These are phyloP conservation scores for Sinosuthora webbiana DNA, from an alignment of 2,113 vertebrate genomes.

Conservation along the genomic window DNA sequence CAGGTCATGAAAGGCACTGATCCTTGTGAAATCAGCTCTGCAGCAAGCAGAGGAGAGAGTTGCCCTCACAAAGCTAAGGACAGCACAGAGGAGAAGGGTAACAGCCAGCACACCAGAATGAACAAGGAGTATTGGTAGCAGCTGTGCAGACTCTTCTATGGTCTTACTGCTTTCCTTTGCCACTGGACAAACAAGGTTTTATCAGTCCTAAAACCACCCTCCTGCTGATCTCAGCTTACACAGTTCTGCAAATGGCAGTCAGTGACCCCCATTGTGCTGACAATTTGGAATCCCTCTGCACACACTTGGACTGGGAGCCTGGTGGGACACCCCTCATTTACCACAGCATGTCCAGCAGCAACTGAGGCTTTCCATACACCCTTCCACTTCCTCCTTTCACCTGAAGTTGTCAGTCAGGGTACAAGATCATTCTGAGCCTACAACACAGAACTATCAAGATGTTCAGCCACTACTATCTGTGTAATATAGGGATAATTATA, in stretches of 20 bases:
- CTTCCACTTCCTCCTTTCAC: background rate
- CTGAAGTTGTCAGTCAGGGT: background rate
- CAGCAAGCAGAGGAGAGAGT: background rate
- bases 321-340: background rate
- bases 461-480: background rate
- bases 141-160: too few relatives aligned
- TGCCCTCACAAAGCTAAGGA: background rate
- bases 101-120: background rate
- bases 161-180: background rate
- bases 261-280: background rate
- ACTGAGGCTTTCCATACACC: background rate
- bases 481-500: background rate
- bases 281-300: fast-evolving
- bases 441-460: background rate
- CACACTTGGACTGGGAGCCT: background rate
- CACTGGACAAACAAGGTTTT: background rate
- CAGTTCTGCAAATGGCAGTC: background rate
- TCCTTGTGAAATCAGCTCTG: background rate
- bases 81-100: background rate
- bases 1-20: background rate
- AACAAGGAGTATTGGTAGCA: background rate
- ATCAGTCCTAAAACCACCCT: background rate
- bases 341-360: background rate
- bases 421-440: background rate
- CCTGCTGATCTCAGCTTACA: background rate